These are phyloP conservation scores for Grammomys surdaster DNA, from an alignment of 2,113 vertebrate genomes.

Conservation along the genomic window DNA sequence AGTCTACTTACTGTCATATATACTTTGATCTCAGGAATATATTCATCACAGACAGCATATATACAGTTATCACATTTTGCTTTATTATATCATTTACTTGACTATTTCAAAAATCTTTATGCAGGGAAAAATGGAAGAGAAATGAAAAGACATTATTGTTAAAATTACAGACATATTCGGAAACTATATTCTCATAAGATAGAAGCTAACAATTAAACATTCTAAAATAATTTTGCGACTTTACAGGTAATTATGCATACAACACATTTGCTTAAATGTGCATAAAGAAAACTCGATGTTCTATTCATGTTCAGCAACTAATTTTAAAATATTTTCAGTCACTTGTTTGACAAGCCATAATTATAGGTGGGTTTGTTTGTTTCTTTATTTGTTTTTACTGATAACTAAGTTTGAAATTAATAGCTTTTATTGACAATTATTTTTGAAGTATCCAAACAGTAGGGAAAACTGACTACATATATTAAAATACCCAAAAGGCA, in stretches of 20 bases:
- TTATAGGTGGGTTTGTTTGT: background rate
- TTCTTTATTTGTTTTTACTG: slow-evolving; percentile 53
- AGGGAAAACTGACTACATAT: background rate
- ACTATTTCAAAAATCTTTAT: background rate
- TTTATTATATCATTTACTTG: background rate
- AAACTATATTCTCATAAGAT: background rate
- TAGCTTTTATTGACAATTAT: slow-evolving; percentile 40
- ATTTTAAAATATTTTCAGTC: slow-evolving; percentile 43
- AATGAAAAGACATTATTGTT: background rate
- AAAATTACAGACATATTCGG: background rate
- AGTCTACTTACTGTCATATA: background rate
- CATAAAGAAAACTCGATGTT: slow-evolving; percentile 50
- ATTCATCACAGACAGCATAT: background rate
- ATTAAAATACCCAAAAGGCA: slow-evolving; percentile 29
- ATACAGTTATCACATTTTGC: background rate
- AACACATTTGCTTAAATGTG: slow-evolving; percentile 40
- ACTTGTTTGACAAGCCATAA: slow-evolving; percentile 7
- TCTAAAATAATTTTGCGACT: slow-evolving; percentile 25
- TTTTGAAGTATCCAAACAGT: slow-evolving; percentile 9
- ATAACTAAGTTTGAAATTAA: slow-evolving; percentile 48
- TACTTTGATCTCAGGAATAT: background rate
- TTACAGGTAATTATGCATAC: slow-evolving; percentile 44
- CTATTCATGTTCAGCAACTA: slow-evolving; percentile 1
- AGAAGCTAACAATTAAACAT: slow-evolving; percentile 1
- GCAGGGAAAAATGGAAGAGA: background rate